A percentile compares a stretch with the other conserved stretches of the same genome.
These are phyloP conservation scores for Lasioglossum zephyrum DNA, from an alignment of 2,888 invertebrate genomes.

Conservation along the genomic window DNA sequence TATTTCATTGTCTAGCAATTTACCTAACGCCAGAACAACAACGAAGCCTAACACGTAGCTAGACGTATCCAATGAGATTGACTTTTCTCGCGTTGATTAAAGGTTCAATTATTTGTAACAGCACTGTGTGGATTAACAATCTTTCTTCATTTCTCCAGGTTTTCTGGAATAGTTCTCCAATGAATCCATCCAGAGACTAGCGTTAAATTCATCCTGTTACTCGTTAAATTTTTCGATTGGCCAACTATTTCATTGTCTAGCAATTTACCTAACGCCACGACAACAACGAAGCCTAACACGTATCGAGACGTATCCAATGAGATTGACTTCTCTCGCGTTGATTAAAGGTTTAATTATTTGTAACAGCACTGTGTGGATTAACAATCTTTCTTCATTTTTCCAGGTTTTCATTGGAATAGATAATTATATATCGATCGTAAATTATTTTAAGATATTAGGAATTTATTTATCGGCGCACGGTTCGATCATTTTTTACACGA, in stretches of 20 bases:
- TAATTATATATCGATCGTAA: too few relatives aligned
- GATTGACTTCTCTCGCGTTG: not conserved
- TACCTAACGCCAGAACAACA: not conserved
- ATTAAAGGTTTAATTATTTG: too few relatives aligned
- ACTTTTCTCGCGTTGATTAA: not conserved
- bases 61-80: not conserved
- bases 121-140: too few relatives aligned
- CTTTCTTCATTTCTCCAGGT: too few relatives aligned
- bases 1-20: conserved; percentile 28
- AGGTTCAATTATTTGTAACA: too few relatives aligned
- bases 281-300: not conserved
- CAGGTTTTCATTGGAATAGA: too few relatives aligned
- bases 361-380: too few relatives aligned
- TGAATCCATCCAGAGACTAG: conserved; percentile 51
- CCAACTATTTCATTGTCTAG: conserved; percentile 29
- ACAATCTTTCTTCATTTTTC: too few relatives aligned
- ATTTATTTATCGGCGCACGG: too few relatives aligned
- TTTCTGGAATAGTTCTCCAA: conserved; percentile 26
- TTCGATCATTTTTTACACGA: too few relatives aligned
- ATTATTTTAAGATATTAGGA: too few relatives aligned
- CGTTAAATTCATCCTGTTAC: conserved; percentile 35
- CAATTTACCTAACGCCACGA: not conserved
- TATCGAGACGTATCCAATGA: not conserved
- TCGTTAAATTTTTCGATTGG: conserved; percentile 57
- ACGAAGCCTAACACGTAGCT: not conserved